Base-by-base conservation (phyloP, 2,113 vertebrate genomes). In the Oriolus oriolus region DNA sequence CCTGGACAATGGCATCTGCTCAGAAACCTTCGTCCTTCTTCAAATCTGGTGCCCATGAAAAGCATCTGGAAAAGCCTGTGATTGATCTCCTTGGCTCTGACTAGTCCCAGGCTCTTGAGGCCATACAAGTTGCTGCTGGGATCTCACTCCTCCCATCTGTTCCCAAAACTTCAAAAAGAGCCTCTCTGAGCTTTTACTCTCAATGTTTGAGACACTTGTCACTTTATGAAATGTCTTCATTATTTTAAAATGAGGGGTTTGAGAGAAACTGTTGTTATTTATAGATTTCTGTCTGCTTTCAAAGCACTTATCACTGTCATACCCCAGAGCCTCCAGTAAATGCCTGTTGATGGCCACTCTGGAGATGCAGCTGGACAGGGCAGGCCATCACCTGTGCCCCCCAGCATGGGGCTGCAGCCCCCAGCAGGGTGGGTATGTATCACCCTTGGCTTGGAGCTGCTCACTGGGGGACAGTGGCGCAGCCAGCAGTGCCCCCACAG, bases 251-350 rank as follows among this genome's bases (percentile, higher is more conserved):
- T 70, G 50, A 92, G 77, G 8, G 42, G 65, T 71, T 82, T 87
- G 77, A 84, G 61, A 87, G 77, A 89, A 95, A 73, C 81, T 76
- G 81, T 91, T 96, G 84, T 96, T 96, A 95, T 91, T 96, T 96
- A 93, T 94, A 87, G 91, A 82, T 89, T 78, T 76, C 45, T 93
- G 71, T 93, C 87, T 94, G 89, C 93, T 84, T 21, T 79, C 84
- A 53, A 66, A 79, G 89, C 81, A 76, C 69, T 94, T 85, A 49
- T 35, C 84, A 19, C 66, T 88, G 85, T 73, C 88, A 85, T 8
- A 73, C 53, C 71, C 49, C 45, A 50, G 49, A 83, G 78, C 45
- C 82, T 82, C 44, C 78, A 35, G 56, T 21, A 64, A 87, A 76
- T 15, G 44, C 87, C 2, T 24, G 31, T 16, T 88, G 92, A 69